Conservation (phyloP, 2,797 vertebrate species). For the Apogon hyalosoma region DNA sequence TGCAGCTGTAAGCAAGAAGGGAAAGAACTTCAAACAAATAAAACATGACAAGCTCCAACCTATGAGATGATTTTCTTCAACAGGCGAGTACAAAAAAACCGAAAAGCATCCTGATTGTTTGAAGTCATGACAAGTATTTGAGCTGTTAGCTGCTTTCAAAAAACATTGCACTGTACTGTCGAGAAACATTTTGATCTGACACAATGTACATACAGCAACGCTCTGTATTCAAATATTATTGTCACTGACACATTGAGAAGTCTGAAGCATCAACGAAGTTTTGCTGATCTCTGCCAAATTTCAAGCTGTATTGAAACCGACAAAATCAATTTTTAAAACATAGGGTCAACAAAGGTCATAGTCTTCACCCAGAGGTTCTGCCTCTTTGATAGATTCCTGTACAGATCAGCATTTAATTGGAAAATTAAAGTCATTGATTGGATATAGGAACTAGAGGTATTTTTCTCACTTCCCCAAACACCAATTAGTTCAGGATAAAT, state of each 20-base stretch:
- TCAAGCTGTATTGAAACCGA: constrained; percentile 17
- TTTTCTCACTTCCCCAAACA: constrained; percentile 66
- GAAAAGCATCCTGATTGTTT: not conserved
- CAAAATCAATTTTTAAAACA: constrained; percentile 54
- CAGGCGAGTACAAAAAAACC: not conserved
- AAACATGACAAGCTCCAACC: not conserved
- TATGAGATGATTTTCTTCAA: not conserved
- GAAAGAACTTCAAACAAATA: not conserved
- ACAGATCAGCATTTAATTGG: constrained; percentile 70
- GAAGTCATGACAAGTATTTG: constrained; percentile 5
- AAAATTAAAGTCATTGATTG: constrained; percentile 76
- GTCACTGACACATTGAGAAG: not conserved
- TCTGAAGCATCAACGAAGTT: not conserved
- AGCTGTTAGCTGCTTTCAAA: not conserved
- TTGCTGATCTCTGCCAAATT: constrained; percentile 42
- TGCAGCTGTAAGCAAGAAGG: not conserved
- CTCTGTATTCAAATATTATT: not conserved
- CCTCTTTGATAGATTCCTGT: constrained; percentile 53
- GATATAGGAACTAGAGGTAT: constrained; percentile 49
- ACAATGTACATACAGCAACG: not conserved
- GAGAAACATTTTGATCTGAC: not conserved
- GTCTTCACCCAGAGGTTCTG: constrained; percentile 35
- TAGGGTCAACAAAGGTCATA: constrained; percentile 62
- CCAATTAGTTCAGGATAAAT: constrained; percentile 72
- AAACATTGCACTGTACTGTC: not conserved